Percentiles rank a stretch among this genome's conserved stretches.
Evolutionary conservation across 1,140 invertebrate species (phyloP).

Genomic region (Panonychus citri): DNA sequence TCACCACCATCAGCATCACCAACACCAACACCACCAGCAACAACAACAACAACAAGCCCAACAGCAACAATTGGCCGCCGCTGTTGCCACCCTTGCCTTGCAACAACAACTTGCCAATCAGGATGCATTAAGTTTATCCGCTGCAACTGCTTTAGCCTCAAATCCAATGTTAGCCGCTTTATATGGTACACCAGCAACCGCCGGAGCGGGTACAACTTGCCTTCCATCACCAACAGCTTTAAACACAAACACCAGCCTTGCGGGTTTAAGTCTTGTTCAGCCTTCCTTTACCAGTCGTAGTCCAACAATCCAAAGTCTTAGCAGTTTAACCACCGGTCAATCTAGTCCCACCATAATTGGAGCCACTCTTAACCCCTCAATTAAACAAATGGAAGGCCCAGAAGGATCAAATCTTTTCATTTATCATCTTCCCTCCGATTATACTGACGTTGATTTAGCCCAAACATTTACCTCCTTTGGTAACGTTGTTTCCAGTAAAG

Average conservation of each 20-base stretch:
- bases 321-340: not conserved
- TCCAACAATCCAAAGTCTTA: not conserved
- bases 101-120: not conserved
- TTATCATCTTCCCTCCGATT: constrained; percentile 34
- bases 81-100: not conserved
- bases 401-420: constrained; percentile 15
- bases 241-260: not conserved
- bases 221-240: not conserved
- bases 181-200: not conserved
- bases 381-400: constrained; percentile 14
- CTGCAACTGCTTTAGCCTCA: not conserved
- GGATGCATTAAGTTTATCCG: not conserved
- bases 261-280: not conserved
- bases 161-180: not conserved
- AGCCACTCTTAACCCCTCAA: not conserved
- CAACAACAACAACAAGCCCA: constrained; percentile 1
- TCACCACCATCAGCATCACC: not conserved
- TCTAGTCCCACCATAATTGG: not conserved
- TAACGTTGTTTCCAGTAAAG: constrained; percentile 88
- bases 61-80: not conserved
- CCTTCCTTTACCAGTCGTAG: not conserved
- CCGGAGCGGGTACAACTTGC: not conserved
- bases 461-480: constrained; percentile 87
- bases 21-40: not conserved
- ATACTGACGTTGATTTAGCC: constrained; percentile 76